Conservation (phyloP, 1,140 invertebrate genomes). For the Euwallacea similis region DNA sequence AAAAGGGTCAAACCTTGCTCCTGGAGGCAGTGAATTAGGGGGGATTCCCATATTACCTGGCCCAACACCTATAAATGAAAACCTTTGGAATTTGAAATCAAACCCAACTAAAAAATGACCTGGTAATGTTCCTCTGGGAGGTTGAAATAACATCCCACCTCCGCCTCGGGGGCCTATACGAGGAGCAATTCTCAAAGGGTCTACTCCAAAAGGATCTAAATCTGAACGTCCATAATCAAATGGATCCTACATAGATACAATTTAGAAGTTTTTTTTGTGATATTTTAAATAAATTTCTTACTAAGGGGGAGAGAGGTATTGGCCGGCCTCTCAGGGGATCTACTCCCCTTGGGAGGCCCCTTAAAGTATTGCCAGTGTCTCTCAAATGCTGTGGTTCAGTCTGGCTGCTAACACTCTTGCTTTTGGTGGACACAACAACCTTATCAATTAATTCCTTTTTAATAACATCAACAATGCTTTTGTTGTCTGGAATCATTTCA, state of each 20-base stretch:
- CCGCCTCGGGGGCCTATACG: slow-evolving; percentile 37
- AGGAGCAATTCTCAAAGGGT: slow-evolving; percentile 45
- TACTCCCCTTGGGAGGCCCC: background rate
- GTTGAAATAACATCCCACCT: slow-evolving; percentile 76
- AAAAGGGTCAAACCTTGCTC: slow-evolving; percentile 82
- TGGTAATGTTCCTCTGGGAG: slow-evolving; percentile 50
- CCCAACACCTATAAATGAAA: background rate
- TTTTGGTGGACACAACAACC: slow-evolving; percentile 49
- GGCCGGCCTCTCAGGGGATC: background rate
- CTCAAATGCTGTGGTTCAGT: slow-evolving; percentile 30
- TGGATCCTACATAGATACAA: slow-evolving; percentile 6
- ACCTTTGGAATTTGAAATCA: background rate
- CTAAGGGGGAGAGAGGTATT: background rate
- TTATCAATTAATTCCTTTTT: slow-evolving; percentile 59
- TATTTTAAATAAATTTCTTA: background rate
- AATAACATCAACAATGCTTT: slow-evolving; percentile 57
- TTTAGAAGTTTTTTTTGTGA: background rate
- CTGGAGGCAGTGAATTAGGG: slow-evolving; percentile 68
- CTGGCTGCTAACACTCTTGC: slow-evolving; percentile 42
- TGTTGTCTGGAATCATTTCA: slow-evolving; percentile 57
- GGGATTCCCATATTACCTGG: slow-evolving; percentile 44
- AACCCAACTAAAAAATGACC: slow-evolving; percentile 7
- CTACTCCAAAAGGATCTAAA: slow-evolving; percentile 68
- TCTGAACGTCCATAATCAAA: slow-evolving; percentile 63
- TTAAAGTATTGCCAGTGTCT: background rate